These are phyloP conservation scores for Carduelis carduelis DNA, from an alignment of 2,797 vertebrate genomes.

Conservation along the genomic window DNA sequence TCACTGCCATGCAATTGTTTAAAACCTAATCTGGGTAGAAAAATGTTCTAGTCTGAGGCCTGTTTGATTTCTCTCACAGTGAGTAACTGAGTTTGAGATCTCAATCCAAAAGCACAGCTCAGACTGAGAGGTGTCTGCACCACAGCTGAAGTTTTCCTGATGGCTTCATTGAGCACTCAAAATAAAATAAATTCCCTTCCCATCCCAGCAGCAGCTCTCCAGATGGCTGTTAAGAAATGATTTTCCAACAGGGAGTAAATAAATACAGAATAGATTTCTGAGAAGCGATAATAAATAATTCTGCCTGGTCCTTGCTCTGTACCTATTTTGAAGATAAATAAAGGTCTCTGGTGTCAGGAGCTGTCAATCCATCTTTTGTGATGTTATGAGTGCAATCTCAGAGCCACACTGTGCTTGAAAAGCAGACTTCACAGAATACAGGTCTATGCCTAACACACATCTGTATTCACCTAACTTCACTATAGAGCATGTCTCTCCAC, in stretches of 20 bases:
- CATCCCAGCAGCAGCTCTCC: neutral
- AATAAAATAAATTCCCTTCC: neutral
- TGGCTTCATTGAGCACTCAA: neutral
- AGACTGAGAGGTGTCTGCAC: neutral
- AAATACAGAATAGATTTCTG: constrained; percentile 11
- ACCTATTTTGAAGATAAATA: neutral
- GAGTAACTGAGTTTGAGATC: neutral
- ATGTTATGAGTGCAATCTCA: neutral
- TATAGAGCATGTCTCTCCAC: neutral
- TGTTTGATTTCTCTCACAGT: neutral
- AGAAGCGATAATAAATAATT: neutral
- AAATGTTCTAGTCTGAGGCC: neutral
- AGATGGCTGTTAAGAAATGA: neutral
- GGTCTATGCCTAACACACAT: neutral
- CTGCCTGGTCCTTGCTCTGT: neutral
- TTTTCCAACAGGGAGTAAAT: neutral
- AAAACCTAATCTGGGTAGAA: neutral
- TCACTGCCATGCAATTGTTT: neutral
- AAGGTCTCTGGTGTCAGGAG: neutral
- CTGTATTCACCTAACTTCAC: neutral
- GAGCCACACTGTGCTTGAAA: neutral
- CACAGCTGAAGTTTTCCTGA: neutral
- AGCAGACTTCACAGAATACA: neutral
- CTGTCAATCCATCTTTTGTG: neutral
- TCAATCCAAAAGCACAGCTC: neutral